Conservation (phyloP, 2,113 vertebrate species). For the Chrysemys picta region DNA sequence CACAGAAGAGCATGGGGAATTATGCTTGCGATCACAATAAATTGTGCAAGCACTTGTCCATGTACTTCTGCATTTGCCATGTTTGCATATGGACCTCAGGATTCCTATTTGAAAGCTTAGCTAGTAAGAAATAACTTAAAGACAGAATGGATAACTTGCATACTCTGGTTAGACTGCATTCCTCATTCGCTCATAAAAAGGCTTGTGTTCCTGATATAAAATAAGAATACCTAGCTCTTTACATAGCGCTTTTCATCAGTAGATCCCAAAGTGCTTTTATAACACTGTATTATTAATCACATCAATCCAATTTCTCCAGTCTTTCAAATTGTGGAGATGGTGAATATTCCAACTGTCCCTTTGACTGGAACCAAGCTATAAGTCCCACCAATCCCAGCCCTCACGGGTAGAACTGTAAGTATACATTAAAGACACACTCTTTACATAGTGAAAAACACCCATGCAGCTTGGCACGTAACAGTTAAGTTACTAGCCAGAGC, state of each 20-base stretch:
- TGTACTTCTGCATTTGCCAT: neutral
- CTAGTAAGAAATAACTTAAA: neutral
- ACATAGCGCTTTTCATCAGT: too few species aligned
- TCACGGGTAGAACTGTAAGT: neutral
- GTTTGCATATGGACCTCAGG: neutral
- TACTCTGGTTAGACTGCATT: neutral
- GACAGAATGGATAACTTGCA: neutral
- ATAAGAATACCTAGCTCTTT: too few species aligned
- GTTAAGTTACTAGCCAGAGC: neutral
- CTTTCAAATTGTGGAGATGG: neutral
- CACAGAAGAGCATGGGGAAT: neutral
- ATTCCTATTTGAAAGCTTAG: neutral
- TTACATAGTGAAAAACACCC: neutral
- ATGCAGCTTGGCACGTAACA: accelerated
- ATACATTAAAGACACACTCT: neutral
- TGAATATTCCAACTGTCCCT: neutral
- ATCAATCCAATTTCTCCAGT: neutral
- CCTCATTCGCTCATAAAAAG: neutral
- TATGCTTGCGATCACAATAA: neutral
- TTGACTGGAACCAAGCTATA: neutral
- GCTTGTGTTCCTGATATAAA: neutral
- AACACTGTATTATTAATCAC: too few species aligned
- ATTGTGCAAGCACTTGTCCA: neutral
- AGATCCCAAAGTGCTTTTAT: too few species aligned
- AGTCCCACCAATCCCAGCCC: neutral